Evolutionary conservation across 2,113 vertebrate species (phyloP), one percentile per base, ranked within the genome.

Genomic region (Albula glossodonta): DNA sequence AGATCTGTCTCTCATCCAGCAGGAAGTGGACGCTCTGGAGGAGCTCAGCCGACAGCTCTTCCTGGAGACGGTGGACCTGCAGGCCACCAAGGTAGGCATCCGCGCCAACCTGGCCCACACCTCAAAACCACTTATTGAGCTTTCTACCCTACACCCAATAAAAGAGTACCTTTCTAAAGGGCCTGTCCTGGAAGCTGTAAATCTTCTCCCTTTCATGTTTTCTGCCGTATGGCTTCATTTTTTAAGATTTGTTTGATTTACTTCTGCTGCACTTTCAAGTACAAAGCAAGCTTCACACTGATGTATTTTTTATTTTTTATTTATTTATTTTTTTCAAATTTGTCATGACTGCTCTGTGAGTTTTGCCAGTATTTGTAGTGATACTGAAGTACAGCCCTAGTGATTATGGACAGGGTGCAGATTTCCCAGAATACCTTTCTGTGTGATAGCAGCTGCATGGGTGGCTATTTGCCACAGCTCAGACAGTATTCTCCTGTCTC

Each of bases 41-140:
- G 98, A 99, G 91, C 90, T 99, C 87, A 99, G 99, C 92, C 96
- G 96, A 50, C 99, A 99, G 88, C 97, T 99, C 87, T 99, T 99
- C 89, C 95, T 99, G 84, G 99, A 99, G 93, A 99, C 98, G n/a
- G 97, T 97, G 84, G 98, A 99, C 89, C 93, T 99, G 19, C 97
- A 99, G 91, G 96, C 98, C 80, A 99, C 97, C 80, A 99, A 99
- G 97, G 99, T 99, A 92, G 84, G 52, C 8, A 12, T 19, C 48
- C 25, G 80, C 53, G 13, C 74, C 50, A 52, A 53, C 81, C 66
- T 41, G 15, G 15, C 17, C 15, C 70, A 51, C 22, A 5, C 60
- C 31, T 51, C 51, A 25, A 49, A 25, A 57, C 70, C 9, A 66
- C 2, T 2, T 7, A 51, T 49, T 70, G 0, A 51, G 57, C 52